phyloP scores from a whole-genome alignment of 2,888 invertebrate genomes.

The Archips crataeganus region DNA sequence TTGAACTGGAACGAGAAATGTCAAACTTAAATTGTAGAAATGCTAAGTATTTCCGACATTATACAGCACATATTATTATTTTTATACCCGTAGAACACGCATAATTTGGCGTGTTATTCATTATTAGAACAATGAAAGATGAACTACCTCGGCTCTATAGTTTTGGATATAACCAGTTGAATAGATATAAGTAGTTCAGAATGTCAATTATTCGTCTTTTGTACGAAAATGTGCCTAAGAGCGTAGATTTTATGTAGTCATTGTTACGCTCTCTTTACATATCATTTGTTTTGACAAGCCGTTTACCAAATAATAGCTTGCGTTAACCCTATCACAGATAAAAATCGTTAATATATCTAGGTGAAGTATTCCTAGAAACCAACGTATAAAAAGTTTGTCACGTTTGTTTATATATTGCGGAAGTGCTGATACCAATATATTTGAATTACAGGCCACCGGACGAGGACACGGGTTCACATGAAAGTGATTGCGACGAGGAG shows the following conservation, averaged over 20 bases:
- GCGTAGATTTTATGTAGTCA: background rate
- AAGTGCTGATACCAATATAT: background rate
- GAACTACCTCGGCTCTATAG: background rate
- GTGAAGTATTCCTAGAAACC: background rate
- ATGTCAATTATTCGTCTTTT: background rate
- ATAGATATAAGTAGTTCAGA: conserved; percentile 1
- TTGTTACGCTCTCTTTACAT: background rate
- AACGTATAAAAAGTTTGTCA: background rate
- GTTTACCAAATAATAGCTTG: conserved; percentile 9
- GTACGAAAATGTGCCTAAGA: background rate
- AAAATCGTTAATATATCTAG: conserved; percentile 2
- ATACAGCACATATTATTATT: background rate
- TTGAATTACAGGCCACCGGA: conserved; percentile 87
- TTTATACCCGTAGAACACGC: background rate
- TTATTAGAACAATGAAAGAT: conserved; percentile 7
- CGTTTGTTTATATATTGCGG: background rate
- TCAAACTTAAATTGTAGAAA: background rate
- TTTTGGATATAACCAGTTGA: background rate
- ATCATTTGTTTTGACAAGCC: conserved; percentile 6
- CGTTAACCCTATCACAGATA: conserved; percentile 7
- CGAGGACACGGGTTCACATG: conserved; percentile 90
- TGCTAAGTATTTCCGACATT: background rate
- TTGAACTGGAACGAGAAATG: too few species aligned
- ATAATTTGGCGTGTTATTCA: conserved; percentile 4
- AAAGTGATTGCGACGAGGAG: conserved; percentile 90